A percentile compares a stretch with the other conserved stretches of the same genome.
phyloP scores from a whole-genome alignment of 2,113 vertebrate genomes.

The Aegotheles bennettii region DNA sequence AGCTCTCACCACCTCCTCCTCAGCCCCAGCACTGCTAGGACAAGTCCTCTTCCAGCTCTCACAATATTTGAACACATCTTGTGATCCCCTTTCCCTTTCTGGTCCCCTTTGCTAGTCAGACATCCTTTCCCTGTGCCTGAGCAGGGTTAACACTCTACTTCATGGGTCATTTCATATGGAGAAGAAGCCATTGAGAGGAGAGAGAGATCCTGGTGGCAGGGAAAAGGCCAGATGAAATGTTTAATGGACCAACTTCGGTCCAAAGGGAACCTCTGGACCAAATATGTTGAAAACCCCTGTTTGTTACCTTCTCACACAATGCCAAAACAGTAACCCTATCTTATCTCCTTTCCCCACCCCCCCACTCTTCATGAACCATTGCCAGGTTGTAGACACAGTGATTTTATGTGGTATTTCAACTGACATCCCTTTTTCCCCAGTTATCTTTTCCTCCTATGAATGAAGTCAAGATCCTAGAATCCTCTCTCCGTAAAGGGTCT shows the following conservation, averaged over 20 bases:
- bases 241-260: neutral
- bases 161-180: neutral
- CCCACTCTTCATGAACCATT: neutral
- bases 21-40: neutral
- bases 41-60: neutral
- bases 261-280: neutral
- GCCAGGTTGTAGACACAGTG: neutral
- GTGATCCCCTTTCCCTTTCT: neutral
- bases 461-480: neutral
- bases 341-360: neutral
- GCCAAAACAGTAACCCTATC: neutral
- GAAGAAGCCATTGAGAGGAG: neutral
- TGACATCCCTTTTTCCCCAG: neutral
- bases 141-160: neutral
- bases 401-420: neutral
- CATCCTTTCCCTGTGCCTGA: neutral
- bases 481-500: neutral
- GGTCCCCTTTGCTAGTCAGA: neutral
- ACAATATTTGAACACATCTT: neutral
- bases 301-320: neutral
- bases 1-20: neutral
- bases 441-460: conserved; percentile 12
- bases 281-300: neutral
- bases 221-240: neutral
- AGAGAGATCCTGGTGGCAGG: neutral